Base-by-base conservation (phyloP, 2,888 invertebrate species). In the Zhuqinia jingwanae region DNA sequence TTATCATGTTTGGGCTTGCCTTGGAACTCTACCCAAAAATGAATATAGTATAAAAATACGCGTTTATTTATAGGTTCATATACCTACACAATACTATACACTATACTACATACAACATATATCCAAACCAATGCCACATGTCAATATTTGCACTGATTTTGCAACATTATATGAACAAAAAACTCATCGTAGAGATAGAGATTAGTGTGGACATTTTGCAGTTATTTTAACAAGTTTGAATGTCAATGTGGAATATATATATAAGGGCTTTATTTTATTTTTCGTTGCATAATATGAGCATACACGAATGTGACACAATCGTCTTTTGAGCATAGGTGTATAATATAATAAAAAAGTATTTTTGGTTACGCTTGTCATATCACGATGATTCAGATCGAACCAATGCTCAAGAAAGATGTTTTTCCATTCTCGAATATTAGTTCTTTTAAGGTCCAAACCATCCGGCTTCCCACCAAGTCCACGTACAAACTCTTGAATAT, bases 391-490 rank as follows among this genome's bases (percentile, higher is more conserved):
- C 22, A 85, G 45, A 27, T 85, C 45, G 25, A 85, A 27, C 75
- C 80, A 85, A 15, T 85, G 85, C 36, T 80, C 85, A 3, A 80
- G 17, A 65, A 85, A 80, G 22, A 85, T 80, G 42, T 76, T 22
- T 47, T 85, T 85, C 85, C 85, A 85, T 30, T 85, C 85, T 47
- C 56, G 80, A 65, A 70, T 76, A 84, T 42, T 78, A n/a, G 80
- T 80, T 56, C n/a, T 42, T 50, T 65, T 20, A 30, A 85, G 76
- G 20, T 85, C 85, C 22, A 63, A 25, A 3, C 85, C 85, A 22
- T 85, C 85, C 63, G 85, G 85, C 30, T 85, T 84, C 25, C 84
- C 73, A 17, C 85, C 79, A 17, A 80, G 85, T 17, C 80, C 85
- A 15, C 79, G 85, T 11, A 65, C 17, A 15, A 50, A 85, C 3